These are phyloP conservation scores for Apodemia mormo DNA, from an alignment of 2,888 invertebrate species.

Conservation along the genomic window DNA sequence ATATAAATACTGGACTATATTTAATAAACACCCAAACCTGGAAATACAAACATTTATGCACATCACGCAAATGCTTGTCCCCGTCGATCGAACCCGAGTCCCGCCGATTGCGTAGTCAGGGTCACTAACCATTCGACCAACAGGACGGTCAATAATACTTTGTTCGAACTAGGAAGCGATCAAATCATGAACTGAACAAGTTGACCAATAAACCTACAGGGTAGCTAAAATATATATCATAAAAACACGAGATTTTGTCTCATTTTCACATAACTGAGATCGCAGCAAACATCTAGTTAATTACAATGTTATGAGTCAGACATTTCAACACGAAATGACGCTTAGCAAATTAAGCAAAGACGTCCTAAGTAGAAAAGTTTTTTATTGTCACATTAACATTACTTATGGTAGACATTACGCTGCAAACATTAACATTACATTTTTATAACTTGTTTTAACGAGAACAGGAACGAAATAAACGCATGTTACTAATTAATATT, in stretches of 20 bases:
- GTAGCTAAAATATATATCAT: not conserved
- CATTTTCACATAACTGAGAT: not conserved
- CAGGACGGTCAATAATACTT: too few relatives aligned
- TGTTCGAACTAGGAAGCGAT: too few relatives aligned
- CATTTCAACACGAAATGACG: not conserved
- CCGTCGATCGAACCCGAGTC: too few relatives aligned
- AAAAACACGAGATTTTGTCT: not conserved
- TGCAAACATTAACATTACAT: not conserved
- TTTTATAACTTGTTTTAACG: not conserved
- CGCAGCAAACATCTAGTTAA: not conserved
- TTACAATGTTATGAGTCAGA: not conserved
- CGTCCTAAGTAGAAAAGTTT: not conserved
- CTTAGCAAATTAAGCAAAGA: not conserved
- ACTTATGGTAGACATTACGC: not conserved
- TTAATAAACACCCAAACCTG: too few relatives aligned
- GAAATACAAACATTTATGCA: too few relatives aligned
- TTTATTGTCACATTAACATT: conserved; percentile 1
- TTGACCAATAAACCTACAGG: not conserved
- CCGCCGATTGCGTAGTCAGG: too few relatives aligned
- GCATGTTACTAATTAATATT: not conserved
- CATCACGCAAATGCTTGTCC: too few relatives aligned
- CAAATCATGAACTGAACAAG: too few relatives aligned
- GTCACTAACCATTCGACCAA: too few relatives aligned
- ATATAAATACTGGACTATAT: too few relatives aligned
- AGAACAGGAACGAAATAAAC: not conserved